Percentiles rank a stretch among this genome's conserved stretches.
Conservation (phyloP, 2,113 vertebrate species). For the Urocitellus parryii region DNA sequence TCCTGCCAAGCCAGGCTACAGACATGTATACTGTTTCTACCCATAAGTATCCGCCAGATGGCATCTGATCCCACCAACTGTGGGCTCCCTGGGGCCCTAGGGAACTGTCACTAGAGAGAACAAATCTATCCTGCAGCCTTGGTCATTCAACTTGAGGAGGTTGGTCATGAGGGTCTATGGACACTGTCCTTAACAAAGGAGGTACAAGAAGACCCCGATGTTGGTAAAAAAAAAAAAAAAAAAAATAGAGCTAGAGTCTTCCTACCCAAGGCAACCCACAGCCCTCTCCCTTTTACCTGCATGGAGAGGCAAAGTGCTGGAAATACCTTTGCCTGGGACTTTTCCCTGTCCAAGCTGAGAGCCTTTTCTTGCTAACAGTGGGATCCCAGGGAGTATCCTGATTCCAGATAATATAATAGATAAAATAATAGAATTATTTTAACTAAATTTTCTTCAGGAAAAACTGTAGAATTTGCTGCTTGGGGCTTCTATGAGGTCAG, state of each 20-base stretch:
- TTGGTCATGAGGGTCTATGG: neutral
- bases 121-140: neutral
- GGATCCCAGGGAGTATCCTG: neutral
- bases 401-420: neutral
- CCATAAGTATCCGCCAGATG: neutral
- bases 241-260: neutral
- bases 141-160: neutral
- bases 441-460: neutral
- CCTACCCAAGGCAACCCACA: neutral
- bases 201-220: neutral
- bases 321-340: neutral
- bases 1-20: neutral
- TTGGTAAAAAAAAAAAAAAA: neutral
- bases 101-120: neutral
- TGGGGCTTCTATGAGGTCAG: neutral
- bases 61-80: neutral
- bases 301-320: neutral
- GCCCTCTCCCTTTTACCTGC: neutral
- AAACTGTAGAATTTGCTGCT: neutral
- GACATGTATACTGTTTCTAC: neutral
- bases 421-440: neutral
- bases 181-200: neutral
- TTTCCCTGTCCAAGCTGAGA: neutral
- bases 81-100: neutral
- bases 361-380: neutral